Conservation (phyloP, 2,113 vertebrate species). For the Menura novaehollandiae region DNA sequence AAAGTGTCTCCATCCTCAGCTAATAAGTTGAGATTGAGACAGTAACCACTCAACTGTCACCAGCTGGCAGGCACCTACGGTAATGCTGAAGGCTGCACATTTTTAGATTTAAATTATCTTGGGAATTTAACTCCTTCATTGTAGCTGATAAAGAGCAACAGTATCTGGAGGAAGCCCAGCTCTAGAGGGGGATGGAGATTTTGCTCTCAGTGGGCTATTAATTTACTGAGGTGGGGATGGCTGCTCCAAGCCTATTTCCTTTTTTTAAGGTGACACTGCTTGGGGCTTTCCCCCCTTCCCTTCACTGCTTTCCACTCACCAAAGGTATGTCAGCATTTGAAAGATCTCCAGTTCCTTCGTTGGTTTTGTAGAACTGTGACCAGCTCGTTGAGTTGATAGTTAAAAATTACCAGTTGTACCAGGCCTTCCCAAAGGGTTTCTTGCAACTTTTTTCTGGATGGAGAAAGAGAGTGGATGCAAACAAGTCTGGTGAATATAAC, state of each 20-base stretch:
- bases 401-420: neutral
- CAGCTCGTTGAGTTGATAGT: neutral
- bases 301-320: neutral
- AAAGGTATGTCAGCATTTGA: neutral
- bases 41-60: constrained; percentile 24
- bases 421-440: neutral
- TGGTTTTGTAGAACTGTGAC: neutral
- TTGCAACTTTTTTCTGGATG: neutral
- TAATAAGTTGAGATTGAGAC: constrained; percentile 31
- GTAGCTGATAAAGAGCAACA: neutral
- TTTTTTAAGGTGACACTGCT: neutral
- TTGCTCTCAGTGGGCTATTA: neutral
- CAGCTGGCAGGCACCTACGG: constrained; percentile 43
- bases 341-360: neutral
- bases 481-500: constrained; percentile 6
- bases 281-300: neutral
- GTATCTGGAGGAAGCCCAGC: neutral
- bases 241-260: neutral
- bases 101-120: constrained; percentile 46
- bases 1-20: constrained; percentile 2
- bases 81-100: constrained; percentile 11
- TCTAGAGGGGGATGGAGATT: neutral
- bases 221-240: neutral
- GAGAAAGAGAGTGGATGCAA: neutral
- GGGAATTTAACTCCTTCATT: constrained; percentile 26